Base-by-base conservation (phyloP, 2,113 vertebrate species). In the Coptodon bakossiorum region DNA sequence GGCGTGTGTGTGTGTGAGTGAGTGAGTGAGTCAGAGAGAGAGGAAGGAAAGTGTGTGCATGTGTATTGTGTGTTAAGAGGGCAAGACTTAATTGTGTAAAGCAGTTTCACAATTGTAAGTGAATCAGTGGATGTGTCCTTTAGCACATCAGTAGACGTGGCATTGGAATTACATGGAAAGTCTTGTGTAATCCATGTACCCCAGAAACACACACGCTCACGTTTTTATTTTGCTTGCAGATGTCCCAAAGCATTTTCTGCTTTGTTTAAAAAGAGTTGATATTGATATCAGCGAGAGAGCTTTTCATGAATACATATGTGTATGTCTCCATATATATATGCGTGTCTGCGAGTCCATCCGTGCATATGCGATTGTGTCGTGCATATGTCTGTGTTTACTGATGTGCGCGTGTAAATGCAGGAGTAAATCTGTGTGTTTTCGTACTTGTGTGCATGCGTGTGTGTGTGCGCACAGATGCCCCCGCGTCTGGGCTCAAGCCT, bases 21-120 rank as follows among this genome's bases (percentile, higher is more conserved):
- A 52, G 68, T 59, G 38, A 52, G 56, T 50, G 24, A 43, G 66
- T 66, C 9, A 27, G 66, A 16, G 76, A 63, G 84, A 13, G 36
- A 36, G 52, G 61, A 50, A 48, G 59, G 63, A 31, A 43, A 81
- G 85, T 7, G 71, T 63, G 81, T 76, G 71, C 34, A 50, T 90
- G 88, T 85, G 88, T 90, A 83, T 90, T 93, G 87, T 93, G 88
- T 93, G 89, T 93, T 93, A 93, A 92, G 82, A 90, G 86, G 90
- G 89, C 90, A 83, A 91, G 92, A 91, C 89, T 95, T 96, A 95
- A 96, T 95, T 95, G 93, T 93, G 88, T 90, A 93, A 93, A 94
- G 86, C 92, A 91, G 88, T 68, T 90, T 92, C 86, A 91, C 90
- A 87, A 91, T 92, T 56, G 82, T 91, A 88, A 94, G 93, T 92